Evolutionary conservation across 2,888 invertebrate genomes (phyloP).

Genomic region (Ceraclea dissimilis): DNA sequence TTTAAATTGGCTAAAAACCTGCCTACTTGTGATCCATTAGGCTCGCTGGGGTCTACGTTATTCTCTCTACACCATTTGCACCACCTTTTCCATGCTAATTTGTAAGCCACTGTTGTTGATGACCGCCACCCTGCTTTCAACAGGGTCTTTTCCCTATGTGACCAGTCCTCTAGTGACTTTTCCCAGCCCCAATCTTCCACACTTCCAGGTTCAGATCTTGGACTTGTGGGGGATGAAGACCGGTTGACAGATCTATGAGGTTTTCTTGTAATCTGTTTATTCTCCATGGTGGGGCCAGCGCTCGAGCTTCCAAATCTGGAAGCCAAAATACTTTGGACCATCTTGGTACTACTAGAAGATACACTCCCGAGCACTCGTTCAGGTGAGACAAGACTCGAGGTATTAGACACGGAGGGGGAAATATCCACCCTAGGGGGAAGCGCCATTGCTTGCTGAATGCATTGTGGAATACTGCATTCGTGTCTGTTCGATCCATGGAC

Average conservation of each 20-base stretch:
- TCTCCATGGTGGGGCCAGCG: conserved; percentile 12
- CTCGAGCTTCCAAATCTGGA: conserved; percentile 24
- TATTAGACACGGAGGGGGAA: conserved; percentile 29
- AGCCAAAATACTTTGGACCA: conserved; percentile 28
- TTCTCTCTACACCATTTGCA: background rate
- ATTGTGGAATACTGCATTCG: conserved; percentile 22
- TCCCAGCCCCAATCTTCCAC: conserved; percentile 29
- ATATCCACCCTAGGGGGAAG: conserved; percentile 27
- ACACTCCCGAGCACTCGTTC: conserved; percentile 25
- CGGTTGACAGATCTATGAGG: conserved; percentile 8
- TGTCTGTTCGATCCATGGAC: conserved; percentile 11
- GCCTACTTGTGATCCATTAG: background rate
- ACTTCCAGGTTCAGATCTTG: conserved; percentile 27
- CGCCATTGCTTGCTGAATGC: conserved; percentile 28
- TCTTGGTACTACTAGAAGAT: conserved; percentile 27
- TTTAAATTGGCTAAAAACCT: conserved; percentile 1
- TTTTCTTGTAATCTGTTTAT: background rate
- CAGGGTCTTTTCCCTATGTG: background rate
- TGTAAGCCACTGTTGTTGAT: background rate
- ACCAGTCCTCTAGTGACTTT: conserved; percentile 24
- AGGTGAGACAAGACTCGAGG: conserved; percentile 26
- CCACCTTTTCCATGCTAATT: background rate
- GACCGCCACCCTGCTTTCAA: conserved; percentile 1
- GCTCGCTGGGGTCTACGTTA: background rate
- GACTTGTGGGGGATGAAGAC: conserved; percentile 23